Base-by-base conservation (phyloP, 2,888 invertebrate species). In the Adelphocoris suturalis region DNA sequence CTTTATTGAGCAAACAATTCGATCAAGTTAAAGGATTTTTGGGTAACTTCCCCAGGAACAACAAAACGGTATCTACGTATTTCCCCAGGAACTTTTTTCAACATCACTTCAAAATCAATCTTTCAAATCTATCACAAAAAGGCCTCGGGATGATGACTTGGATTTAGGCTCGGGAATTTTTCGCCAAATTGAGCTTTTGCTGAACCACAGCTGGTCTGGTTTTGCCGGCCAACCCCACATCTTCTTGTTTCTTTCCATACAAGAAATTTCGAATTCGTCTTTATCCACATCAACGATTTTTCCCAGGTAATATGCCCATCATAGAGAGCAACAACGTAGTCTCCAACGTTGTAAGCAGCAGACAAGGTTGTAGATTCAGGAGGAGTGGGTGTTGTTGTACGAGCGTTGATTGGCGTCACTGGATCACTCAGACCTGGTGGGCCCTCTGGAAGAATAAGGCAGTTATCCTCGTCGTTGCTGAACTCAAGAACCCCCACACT, bases 191-290 rank as follows among this genome's bases (percentile, higher is more conserved):
- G 11, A 23, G 76, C 76, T 47, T 81, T 57, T 55, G 12, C 28
- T 85, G 55, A 85, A 85, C 57, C 85, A 85, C 4, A 85, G 55
- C 85, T 85, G 23, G 57, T 85, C 85, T 12, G 23, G 28, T 57
- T 55, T 55, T 57, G 7, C 46, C 7, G 85, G 85, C 85, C 85
- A 85, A 13, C 12, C 57, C 76, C 76, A 76, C 23, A 23, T 9
- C 46, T 85, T 85, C 57, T 52, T 52, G 7, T 85, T 85, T 61
- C 27, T 85, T 2, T 13, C 57, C 85, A 85, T 85, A n/a, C 85
- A 85, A 19, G 57, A n/a, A 27, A 85, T 52, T n/a, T 85, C 85
- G 16, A 85, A 81, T n/a, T 81, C n/a, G n/a, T n/a, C n/a, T n/a
- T n/a, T n/a, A 23, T 48, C 82, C 12, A 55, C 61, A 19, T 61